phyloP scores from a whole-genome alignment of 2,888 invertebrate genomes.

The Dorcus parallelipipedus region DNA sequence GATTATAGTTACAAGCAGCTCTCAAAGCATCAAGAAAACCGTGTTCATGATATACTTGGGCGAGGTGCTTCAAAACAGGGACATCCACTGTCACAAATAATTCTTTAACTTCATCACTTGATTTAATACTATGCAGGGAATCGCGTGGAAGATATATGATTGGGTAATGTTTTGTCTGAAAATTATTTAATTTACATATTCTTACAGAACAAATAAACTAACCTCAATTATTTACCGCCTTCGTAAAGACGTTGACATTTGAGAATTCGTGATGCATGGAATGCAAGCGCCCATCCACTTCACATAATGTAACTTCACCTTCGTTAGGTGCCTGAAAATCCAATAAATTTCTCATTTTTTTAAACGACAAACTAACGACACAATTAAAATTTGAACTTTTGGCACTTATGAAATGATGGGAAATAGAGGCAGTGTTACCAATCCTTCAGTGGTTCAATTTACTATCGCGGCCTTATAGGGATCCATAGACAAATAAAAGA shows the following conservation, averaged over 20 bases:
- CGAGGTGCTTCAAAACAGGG: conserved; percentile 70
- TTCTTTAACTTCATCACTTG: conserved; percentile 52
- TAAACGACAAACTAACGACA: too few relatives aligned
- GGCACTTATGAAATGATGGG: too few relatives aligned
- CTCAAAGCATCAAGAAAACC: conserved; percentile 68
- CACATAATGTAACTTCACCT: conserved; percentile 59
- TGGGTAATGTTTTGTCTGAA: conserved; percentile 65
- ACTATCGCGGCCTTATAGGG: too few relatives aligned
- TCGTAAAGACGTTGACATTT: conserved; percentile 57
- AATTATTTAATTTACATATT: conserved; percentile 11
- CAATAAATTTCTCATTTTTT: conserved; percentile 38
- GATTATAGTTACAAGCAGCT: conserved; percentile 54
- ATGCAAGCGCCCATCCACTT: conserved; percentile 62
- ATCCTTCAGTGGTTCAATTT: too few relatives aligned
- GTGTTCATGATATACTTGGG: conserved; percentile 72
- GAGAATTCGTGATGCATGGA: conserved; percentile 56
- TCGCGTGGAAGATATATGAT: conserved; percentile 66
- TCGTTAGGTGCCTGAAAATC: conserved; percentile 39
- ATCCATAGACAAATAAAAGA: too few relatives aligned
- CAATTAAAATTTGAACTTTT: too few relatives aligned
- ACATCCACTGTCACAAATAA: conserved; percentile 66
- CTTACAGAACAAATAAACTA: conserved; percentile 10
- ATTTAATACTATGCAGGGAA: conserved; percentile 55
- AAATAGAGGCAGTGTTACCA: too few relatives aligned
- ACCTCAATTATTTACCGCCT: conserved; percentile 50